phyloP scores from a whole-genome alignment of 2,797 vertebrate genomes.

The Xyrichtys novacula region DNA sequence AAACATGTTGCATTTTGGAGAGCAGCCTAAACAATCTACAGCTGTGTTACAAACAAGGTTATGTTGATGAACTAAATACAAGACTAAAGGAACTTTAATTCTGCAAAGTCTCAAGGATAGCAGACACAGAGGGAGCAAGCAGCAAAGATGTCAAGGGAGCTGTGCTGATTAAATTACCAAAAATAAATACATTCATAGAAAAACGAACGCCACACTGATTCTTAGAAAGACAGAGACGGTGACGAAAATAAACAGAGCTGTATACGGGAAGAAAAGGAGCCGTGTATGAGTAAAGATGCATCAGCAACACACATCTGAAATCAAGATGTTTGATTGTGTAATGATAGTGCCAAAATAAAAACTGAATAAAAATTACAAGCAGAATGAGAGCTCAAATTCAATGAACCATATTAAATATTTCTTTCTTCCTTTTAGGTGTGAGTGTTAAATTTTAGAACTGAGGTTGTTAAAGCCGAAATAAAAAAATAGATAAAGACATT shows the following conservation, averaged over 20 bases:
- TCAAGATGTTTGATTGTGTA: too few relatives aligned
- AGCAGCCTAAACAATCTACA: background rate
- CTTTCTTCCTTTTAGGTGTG: too few relatives aligned
- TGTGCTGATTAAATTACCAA: constrained; percentile 30
- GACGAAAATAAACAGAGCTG: background rate
- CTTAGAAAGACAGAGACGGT: constrained; percentile 12
- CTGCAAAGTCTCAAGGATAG: constrained; percentile 9
- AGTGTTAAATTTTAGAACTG: too few relatives aligned
- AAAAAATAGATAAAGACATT: too few relatives aligned
- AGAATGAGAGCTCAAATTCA: too few relatives aligned
- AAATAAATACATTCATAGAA: constrained; percentile 20
- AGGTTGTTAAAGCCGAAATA: too few relatives aligned
- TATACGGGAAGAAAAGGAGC: background rate
- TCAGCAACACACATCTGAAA: too few relatives aligned
- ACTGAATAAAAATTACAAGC: too few relatives aligned
- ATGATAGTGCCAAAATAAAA: too few relatives aligned
- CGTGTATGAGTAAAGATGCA: too few relatives aligned
- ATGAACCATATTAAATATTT: too few relatives aligned
- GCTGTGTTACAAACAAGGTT: background rate
- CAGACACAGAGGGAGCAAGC: background rate
- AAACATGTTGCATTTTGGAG: background rate
- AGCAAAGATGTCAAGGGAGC: constrained; percentile 7
- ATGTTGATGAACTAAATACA: background rate
- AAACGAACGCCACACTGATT: constrained; percentile 2
- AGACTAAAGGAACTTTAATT: constrained; percentile 5